phyloP scores from a whole-genome alignment of 1,140 invertebrate species.

The Papilio dardanus region DNA sequence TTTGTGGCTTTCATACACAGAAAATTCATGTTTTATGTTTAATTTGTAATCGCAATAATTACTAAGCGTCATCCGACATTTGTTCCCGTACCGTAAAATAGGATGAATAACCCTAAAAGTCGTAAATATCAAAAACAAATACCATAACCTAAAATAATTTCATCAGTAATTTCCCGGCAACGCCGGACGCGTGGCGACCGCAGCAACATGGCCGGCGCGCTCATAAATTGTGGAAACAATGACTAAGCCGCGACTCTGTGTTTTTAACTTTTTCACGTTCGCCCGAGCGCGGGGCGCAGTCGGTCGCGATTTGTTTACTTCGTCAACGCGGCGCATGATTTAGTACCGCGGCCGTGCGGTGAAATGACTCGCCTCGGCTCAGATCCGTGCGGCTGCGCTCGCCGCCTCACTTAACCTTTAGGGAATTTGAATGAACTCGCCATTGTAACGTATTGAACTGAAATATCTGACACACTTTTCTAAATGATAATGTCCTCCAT shows the following conservation, averaged over 20 bases:
- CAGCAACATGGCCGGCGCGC: constrained; percentile 26
- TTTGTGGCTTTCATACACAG: neutral
- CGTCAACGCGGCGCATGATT: constrained; percentile 28
- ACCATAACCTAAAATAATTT: constrained; percentile 32
- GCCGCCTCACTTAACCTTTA: constrained; percentile 24
- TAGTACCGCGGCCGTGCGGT: neutral
- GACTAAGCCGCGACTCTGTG: constrained; percentile 35
- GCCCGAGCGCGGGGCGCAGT: constrained; percentile 30
- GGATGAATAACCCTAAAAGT: neutral
- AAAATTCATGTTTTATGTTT: neutral
- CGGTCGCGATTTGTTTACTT: constrained; percentile 39
- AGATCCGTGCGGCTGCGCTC: constrained; percentile 15
- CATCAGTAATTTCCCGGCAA: constrained; percentile 28
- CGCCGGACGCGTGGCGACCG: constrained; percentile 33
- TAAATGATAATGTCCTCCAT: neutral
- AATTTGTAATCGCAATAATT: neutral
- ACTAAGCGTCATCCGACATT: neutral
- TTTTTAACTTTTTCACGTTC: constrained; percentile 42
- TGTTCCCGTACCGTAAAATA: neutral
- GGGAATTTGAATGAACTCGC: constrained; percentile 21
- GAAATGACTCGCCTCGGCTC: constrained; percentile 19
- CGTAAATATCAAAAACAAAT: constrained; percentile 6
- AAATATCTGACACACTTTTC: neutral
- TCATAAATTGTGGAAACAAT: constrained; percentile 43
- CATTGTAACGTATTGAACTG: neutral